These are phyloP conservation scores for Rhabdomys pumilio DNA, from an alignment of 2,797 vertebrate genomes.

Conservation along the genomic window DNA sequence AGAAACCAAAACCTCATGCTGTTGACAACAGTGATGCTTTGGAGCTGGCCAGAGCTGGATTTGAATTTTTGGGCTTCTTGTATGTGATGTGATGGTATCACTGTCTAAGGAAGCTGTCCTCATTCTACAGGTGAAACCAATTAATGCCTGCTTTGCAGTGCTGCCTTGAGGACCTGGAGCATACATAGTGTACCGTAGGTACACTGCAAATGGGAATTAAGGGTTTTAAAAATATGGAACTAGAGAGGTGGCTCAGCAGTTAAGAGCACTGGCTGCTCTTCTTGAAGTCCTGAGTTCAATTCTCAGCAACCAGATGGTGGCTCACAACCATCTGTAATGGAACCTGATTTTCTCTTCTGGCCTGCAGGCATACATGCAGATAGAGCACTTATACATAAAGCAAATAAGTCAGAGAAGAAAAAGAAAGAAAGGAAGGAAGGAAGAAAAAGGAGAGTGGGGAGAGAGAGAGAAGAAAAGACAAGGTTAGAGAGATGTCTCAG, in stretches of 20 bases:
- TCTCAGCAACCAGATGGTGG: neutral
- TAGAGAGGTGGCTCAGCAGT: neutral
- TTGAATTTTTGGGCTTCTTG: neutral
- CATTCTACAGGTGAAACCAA: neutral
- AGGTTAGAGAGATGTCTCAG: too few relatives aligned
- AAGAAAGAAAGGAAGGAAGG: too few relatives aligned
- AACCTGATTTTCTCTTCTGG: neutral
- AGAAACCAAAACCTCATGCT: neutral
- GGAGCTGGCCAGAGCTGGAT: neutral
- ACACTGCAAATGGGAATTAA: neutral
- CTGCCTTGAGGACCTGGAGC: neutral
- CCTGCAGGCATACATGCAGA: too few relatives aligned
- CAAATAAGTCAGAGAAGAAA: too few relatives aligned
- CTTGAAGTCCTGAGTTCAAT: neutral
- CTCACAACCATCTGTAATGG: neutral
- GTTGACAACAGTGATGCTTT: neutral
- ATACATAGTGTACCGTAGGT: neutral
- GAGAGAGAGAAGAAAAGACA: too few relatives aligned
- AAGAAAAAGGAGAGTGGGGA: too few relatives aligned
- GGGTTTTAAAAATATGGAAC: conserved; percentile 6
- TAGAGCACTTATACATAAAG: neutral
- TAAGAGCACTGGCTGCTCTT: neutral
- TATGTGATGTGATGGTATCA: neutral
- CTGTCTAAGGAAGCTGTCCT: neutral
- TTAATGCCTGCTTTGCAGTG: neutral